Evolutionary conservation across 2,888 invertebrate species (phyloP).

Genomic region (Philopedon plagiatum): DNA sequence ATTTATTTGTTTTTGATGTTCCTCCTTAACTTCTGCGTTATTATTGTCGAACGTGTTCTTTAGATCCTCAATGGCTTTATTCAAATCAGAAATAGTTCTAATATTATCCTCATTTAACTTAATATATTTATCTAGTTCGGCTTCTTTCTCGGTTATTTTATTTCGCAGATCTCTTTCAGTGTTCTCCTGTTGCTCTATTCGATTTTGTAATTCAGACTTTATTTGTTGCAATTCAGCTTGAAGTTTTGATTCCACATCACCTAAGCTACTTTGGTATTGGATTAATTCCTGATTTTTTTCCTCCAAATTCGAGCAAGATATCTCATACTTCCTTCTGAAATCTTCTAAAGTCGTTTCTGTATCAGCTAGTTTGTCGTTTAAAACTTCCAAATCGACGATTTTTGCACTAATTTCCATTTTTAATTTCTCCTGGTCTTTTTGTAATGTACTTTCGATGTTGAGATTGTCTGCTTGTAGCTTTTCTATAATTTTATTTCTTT

Average conservation of each 20-base stretch:
- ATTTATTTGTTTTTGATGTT: slow-evolving; percentile 33
- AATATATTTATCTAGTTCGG: slow-evolving; percentile 70
- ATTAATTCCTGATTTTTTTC: slow-evolving; percentile 62
- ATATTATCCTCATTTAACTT: slow-evolving; percentile 60
- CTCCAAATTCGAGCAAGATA: slow-evolving; percentile 57
- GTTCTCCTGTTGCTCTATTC: slow-evolving; percentile 56
- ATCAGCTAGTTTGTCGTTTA: slow-evolving; percentile 32
- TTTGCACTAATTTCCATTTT: slow-evolving; percentile 70
- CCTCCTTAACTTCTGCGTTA: slow-evolving; percentile 51
- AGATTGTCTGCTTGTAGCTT: slow-evolving; percentile 55
- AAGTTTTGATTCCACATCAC: slow-evolving; percentile 54
- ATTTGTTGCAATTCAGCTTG: slow-evolving; percentile 62
- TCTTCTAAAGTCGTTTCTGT: slow-evolving; percentile 57
- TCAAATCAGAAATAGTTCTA: slow-evolving; percentile 56
- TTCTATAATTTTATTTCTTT: slow-evolving; percentile 57
- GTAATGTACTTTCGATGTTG: slow-evolving; percentile 57
- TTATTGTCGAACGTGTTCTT: slow-evolving; percentile 51
- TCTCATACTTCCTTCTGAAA: slow-evolving; percentile 64
- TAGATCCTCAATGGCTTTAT: slow-evolving; percentile 54
- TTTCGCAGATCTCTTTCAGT: slow-evolving; percentile 64
- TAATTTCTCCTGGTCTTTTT: slow-evolving; percentile 62
- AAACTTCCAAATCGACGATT: slow-evolving; percentile 71
- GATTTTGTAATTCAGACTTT: slow-evolving; percentile 33
- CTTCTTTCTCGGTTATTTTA: slow-evolving; percentile 60
- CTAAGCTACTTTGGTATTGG: slow-evolving; percentile 61